Percentiles rank a stretch among this genome's conserved stretches.
These are phyloP conservation scores for Byasa hedistus DNA, from an alignment of 2,888 invertebrate species.

Conservation along the genomic window DNA sequence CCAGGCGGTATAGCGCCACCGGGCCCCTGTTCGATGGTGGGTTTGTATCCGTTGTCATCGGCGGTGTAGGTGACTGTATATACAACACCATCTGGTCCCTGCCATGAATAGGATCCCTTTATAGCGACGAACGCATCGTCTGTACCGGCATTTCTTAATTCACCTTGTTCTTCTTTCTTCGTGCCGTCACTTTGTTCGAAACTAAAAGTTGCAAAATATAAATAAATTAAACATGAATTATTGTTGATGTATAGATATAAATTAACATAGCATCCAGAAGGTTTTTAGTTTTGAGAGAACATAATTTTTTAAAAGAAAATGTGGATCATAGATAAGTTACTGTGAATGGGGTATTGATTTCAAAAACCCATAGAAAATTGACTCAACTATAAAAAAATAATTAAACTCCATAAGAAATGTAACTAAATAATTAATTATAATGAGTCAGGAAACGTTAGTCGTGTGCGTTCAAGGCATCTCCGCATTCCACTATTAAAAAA, in stretches of 20 bases:
- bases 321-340: no score
- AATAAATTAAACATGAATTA: no score
- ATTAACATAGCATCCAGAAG: no score
- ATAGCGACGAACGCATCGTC: slow-evolving; percentile 76
- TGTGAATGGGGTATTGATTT: no score
- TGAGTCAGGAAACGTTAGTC: slow-evolving; percentile 1
- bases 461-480: slow-evolving; percentile 12
- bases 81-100: slow-evolving; percentile 70
- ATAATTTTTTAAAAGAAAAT: no score
- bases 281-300: no score
- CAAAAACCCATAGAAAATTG: no score
- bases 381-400: no score
- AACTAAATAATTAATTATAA: no score
- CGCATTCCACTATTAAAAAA: slow-evolving; percentile 15
- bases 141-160: slow-evolving; percentile 71
- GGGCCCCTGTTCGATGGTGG: slow-evolving; percentile 58
- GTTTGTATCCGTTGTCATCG: slow-evolving; percentile 80
- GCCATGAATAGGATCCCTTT: slow-evolving; percentile 72
- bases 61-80: slow-evolving; percentile 76
- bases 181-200: slow-evolving; percentile 77
- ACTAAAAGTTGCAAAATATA: slow-evolving; percentile 42
- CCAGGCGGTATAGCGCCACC: slow-evolving; percentile 52
- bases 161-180: slow-evolving; percentile 70
- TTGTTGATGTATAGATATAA: no score
- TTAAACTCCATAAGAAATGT: no score